A percentile compares a stretch with the other conserved stretches of the same genome.
phyloP scores from a whole-genome alignment of 2,797 vertebrate genomes.

The Danionella dracula region DNA sequence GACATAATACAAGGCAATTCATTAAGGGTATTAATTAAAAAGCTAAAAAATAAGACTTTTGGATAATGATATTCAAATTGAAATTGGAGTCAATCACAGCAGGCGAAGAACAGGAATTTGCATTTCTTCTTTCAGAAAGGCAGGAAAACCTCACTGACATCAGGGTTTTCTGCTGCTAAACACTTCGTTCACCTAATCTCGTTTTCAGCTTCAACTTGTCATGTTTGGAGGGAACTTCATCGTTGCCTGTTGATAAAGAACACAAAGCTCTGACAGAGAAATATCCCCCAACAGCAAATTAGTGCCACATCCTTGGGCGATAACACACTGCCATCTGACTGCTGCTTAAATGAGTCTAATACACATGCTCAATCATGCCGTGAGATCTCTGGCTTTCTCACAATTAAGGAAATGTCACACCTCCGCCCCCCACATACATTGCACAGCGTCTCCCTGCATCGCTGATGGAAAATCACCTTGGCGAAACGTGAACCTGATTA shows the following conservation, averaged over 20 bases:
- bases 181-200: background rate
- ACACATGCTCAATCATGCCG: constrained; percentile 49
- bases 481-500: constrained; percentile 19
- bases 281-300: constrained; percentile 56
- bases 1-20: constrained; percentile 39
- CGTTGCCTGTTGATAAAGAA: constrained; percentile 15
- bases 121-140: background rate
- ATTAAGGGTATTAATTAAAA: constrained; percentile 49
- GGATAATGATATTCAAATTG: constrained; percentile 49
- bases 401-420: constrained; percentile 55
- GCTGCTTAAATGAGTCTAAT: constrained; percentile 58
- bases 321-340: constrained; percentile 52
- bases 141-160: background rate
- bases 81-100: constrained; percentile 39
- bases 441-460: background rate
- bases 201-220: constrained; percentile 8
- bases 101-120: constrained; percentile 1
- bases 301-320: constrained; percentile 60
- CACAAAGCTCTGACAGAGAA: constrained; percentile 18
- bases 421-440: constrained; percentile 39
- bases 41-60: constrained; percentile 36
- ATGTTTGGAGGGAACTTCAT: constrained; percentile 8
- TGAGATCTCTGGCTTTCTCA: constrained; percentile 25
- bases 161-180: background rate
- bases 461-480: constrained; percentile 6